Evolutionary conservation across 2,797 vertebrate species (phyloP), one percentile per base, ranked within the genome.

Genomic region (Siniperca scherzeri): DNA sequence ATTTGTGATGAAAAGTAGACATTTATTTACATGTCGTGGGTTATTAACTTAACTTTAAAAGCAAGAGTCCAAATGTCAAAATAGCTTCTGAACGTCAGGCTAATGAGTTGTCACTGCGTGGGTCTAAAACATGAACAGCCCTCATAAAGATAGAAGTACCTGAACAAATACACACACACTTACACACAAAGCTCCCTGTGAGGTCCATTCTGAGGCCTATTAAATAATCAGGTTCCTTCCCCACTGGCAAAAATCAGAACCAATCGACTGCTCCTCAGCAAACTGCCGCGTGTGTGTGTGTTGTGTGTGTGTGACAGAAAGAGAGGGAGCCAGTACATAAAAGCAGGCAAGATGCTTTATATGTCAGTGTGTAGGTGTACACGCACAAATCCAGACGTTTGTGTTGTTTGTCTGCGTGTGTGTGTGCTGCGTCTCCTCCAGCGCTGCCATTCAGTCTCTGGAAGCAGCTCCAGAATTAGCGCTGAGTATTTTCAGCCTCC

Each of bases 221-320:
- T 91, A 92, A 92, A 91, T 92, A 88, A 94, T 94, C 89, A 91
- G 86, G 65, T 88, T 86, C 84, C 81, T 84, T 77, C 77, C 89
- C 89, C 81, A 85, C 90, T 48, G 77, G 82, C 86, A 90, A 70
- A 88, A 92, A 92, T 89, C 84, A 83, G 77, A 89, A 61, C 59
- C 77, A 80, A 78, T 80, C 30, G 55, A 56, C 68, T 78, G 77
- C 50, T 78, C 21, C 75, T 83, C 69, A 80, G 74, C 42, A 79
- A 65, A 81, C 84, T 71, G 83, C 71, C 84, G 74, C 0, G 13
- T 42, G 76, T 62, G 19, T 33, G 55, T 77, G 46, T 59, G 69
- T 76, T 33, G 48, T 74, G 46, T 59, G 64, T 76, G 44, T 69
- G 62, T 38, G 44, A 59, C 55, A 59, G 62, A 70, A n/a, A 56